These are phyloP conservation scores for Tineola bisselliella DNA, from an alignment of 2,888 invertebrate species.

Conservation along the genomic window DNA sequence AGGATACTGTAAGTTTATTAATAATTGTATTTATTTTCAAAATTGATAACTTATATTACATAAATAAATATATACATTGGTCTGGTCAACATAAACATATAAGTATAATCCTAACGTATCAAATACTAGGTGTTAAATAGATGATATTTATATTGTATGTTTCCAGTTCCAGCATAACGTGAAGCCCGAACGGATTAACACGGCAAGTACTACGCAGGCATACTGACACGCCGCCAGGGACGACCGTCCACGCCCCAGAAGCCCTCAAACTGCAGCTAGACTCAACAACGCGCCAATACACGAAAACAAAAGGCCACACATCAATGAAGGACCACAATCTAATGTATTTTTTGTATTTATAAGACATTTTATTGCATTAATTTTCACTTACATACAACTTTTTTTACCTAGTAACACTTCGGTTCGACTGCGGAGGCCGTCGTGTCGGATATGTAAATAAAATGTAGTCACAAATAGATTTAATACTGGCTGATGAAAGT, in stretches of 20 bases:
- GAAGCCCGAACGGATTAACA: slow-evolving; percentile 50
- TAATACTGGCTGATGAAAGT: too few species aligned
- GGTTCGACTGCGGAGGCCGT: not conserved
- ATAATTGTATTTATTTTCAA: too few species aligned
- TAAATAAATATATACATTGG: too few species aligned
- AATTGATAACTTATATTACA: too few species aligned
- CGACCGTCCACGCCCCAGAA: slow-evolving; percentile 1
- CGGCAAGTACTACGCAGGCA: slow-evolving; percentile 59
- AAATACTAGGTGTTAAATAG: too few species aligned
- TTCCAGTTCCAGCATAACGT: slow-evolving; percentile 51
- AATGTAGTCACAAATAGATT: too few species aligned
- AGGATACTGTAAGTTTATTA: slow-evolving; percentile 54
- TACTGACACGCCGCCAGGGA: slow-evolving; percentile 43
- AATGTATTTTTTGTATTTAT: not conserved
- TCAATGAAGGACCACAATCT: not conserved
- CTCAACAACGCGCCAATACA: not conserved
- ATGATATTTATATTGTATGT: too few species aligned
- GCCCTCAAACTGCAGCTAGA: not conserved
- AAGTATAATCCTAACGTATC: too few species aligned
- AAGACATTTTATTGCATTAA: not conserved
- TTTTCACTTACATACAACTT: slow-evolving; percentile 1
- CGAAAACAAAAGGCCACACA: not conserved
- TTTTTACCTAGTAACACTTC: not conserved
- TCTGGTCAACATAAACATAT: too few species aligned
- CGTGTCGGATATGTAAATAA: not conserved